Conservation (phyloP, 2,888 invertebrate species). For the Seira ritae region DNA sequence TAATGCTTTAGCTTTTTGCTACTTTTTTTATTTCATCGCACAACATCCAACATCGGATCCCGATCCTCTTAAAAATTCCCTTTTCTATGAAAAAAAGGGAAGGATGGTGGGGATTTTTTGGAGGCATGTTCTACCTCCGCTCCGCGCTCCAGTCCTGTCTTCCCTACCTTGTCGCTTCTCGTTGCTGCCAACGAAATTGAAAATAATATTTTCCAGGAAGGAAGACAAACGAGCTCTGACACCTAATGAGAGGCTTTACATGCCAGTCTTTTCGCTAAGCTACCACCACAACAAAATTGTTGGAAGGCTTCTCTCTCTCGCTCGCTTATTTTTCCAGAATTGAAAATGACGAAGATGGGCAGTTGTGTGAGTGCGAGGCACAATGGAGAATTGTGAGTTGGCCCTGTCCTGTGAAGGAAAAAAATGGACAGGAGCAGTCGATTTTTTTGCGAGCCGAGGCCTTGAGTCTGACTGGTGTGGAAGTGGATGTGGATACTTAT, state of each 20-base stretch:
- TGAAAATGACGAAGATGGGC: not conserved
- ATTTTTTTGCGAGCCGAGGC: not conserved
- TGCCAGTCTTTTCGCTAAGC: not conserved
- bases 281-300: not conserved
- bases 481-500: no score
- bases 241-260: not conserved
- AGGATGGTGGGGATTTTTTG: no score
- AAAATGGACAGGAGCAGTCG: not conserved
- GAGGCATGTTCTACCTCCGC: no score
- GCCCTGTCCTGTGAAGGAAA: not conserved
- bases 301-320: not conserved
- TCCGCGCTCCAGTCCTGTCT: no score
- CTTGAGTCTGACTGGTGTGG: no score
- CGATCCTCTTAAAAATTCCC: no score
- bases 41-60: no score
- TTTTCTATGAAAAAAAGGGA: no score
- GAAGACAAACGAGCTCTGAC: not conserved
- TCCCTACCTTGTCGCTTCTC: no score
- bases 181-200: not conserved
- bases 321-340: not conserved
- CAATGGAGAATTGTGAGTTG: not conserved
- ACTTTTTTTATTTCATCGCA: no score
- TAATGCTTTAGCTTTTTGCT: no score
- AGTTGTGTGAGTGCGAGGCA: not conserved
- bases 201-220: slow-evolving; percentile 6